Evolutionary conservation across 1,140 invertebrate species (phyloP), one percentile per base, ranked within the genome.

Genomic region (Anadara kagoshimensis): DNA sequence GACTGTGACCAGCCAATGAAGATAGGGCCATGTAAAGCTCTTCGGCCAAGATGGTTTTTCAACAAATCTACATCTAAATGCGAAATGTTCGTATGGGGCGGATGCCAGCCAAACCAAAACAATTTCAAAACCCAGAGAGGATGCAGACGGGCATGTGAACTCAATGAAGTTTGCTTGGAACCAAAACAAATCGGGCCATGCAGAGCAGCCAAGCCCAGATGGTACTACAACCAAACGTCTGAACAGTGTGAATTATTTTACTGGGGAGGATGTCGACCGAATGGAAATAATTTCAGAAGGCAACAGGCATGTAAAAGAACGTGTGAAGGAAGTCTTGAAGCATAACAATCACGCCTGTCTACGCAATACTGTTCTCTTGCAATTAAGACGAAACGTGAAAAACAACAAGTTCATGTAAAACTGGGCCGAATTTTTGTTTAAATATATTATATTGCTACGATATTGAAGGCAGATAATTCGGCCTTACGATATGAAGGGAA

Each of bases 61-160:
- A 51, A 51, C 49, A 18, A 1, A 16, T 4, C 16, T 4, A 4
- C 49, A 10, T 18, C 4, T 1, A 4, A 22, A 51, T 51, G 49
- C 20, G 49, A 51, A 51, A 1, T 2, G 1, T 51, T 51, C 10
- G 2, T 4, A 3, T 51, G 49, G 49, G 49, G 49, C 1, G 49
- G 49, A 18, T 51, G 49, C 10, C 16, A 10, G 20, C 49, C 49
- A 51, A 51, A 51, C 49, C 2, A 51, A 51, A 51, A 51, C 10
- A 51, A 51, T 51, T 51, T 51, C 20, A 22, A 3, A 18, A 4
- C 10, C 2, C 20, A 4, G 49, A 51, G 2, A 22, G 49, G 4
- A 22, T 51, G 49, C 49, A 51, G 49, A 51, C 45, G 47, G 47
- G 45, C 29, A 5, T 64, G 62, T 49, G 44, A 47, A 51, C 51